These are phyloP conservation scores for Pollimyrus isidori DNA, from an alignment of 2,113 vertebrate species.

Conservation along the genomic window DNA sequence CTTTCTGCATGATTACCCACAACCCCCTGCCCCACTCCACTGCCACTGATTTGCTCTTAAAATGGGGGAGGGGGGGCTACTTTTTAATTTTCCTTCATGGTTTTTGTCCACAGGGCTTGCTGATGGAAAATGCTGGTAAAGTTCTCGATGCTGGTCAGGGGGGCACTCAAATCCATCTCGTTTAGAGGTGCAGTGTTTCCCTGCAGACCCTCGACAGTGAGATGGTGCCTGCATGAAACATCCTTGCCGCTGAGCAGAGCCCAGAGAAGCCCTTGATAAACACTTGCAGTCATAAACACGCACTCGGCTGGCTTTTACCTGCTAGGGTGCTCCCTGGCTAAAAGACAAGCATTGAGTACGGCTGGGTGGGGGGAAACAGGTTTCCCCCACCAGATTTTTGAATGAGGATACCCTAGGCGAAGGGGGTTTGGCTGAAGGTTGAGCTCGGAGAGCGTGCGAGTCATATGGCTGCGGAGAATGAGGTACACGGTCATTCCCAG, in stretches of 20 bases:
- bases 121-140: neutral
- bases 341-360: neutral
- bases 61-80: neutral
- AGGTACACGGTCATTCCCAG: constrained; percentile 24
- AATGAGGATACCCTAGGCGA: neutral
- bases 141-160: neutral
- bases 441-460: constrained; percentile 36
- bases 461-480: constrained; percentile 42
- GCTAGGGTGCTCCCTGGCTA: neutral
- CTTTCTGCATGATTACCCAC: constrained; percentile 33
- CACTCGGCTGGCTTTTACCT: neutral
- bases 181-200: neutral
- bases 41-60: constrained; percentile 17
- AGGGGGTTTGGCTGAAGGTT: constrained; percentile 40
- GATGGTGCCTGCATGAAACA: neutral
- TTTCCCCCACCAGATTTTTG: neutral
- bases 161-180: neutral
- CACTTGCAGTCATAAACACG: neutral
- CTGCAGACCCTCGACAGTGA: neutral
- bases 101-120: neutral
- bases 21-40: constrained; percentile 24
- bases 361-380: neutral
- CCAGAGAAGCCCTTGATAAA: neutral
- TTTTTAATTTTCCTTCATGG: neutral
- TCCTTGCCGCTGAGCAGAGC: neutral